phyloP scores from a whole-genome alignment of 2,797 vertebrate genomes.

The Ispidina picta region DNA sequence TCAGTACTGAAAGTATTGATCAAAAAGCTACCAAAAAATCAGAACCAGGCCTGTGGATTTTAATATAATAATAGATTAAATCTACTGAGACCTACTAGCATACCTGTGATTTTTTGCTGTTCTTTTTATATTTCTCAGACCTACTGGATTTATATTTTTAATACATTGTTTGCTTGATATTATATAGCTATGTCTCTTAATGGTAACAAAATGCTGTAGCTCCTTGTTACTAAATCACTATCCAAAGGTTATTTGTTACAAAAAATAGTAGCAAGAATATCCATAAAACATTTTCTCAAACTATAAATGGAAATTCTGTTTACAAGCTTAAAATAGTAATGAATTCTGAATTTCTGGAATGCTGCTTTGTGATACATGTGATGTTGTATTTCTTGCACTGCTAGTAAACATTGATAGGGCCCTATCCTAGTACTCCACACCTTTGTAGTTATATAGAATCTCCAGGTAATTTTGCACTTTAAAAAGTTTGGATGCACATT shows the following conservation, averaged over 20 bases:
- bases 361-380: neutral
- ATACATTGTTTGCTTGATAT: neutral
- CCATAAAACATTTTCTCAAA: neutral
- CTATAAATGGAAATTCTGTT: neutral
- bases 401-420: neutral
- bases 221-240: neutral
- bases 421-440: neutral
- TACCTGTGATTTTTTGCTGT: neutral
- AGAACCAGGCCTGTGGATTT: neutral
- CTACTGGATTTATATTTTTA: neutral
- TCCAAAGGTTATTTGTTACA: conserved; percentile 1
- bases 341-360: neutral
- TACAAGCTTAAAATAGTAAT: neutral
- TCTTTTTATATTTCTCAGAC: neutral
- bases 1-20: neutral
- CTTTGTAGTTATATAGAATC: neutral
- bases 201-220: neutral
- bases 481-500: neutral
- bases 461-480: neutral
- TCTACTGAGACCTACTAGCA: neutral
- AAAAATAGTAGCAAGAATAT: neutral
- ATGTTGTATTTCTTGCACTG: neutral
- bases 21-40: conserved; percentile 21
- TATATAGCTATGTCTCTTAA: neutral
- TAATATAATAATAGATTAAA: neutral